Percentiles rank a stretch among this genome's conserved stretches.
Conservation (phyloP, 1,140 invertebrate genomes). For the Drosophila varians region DNA sequence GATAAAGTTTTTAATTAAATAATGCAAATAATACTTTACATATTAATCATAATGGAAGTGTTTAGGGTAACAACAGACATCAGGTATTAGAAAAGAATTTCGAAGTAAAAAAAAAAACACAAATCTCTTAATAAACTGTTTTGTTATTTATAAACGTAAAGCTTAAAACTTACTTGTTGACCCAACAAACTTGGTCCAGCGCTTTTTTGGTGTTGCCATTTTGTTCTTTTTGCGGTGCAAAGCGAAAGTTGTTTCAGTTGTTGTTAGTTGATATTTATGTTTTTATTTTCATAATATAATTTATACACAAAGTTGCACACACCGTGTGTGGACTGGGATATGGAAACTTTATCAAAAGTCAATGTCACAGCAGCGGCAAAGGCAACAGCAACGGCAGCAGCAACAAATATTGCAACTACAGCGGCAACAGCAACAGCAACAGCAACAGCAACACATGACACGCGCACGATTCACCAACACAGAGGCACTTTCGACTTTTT, state of each 20-base stretch:
- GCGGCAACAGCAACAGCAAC: conserved; percentile 14
- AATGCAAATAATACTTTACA: background rate
- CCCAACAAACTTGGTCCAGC: conserved; percentile 36
- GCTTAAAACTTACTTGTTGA: conserved; percentile 59
- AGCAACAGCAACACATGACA: conserved; percentile 39
- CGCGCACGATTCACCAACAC: conserved; percentile 72
- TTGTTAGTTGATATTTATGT: conserved; percentile 36
- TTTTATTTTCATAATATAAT: conserved; percentile 36
- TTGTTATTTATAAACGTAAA: background rate
- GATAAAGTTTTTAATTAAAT: background rate
- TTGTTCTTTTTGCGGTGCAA: conserved; percentile 11
- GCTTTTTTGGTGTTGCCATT: background rate
- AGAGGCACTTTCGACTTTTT: conserved; percentile 66
- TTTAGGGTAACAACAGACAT: too few species aligned
- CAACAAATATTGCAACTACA: conserved; percentile 13
- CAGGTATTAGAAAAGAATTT: too few species aligned
- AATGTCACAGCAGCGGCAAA: conserved; percentile 35
- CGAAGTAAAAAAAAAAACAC: background rate
- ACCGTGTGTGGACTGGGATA: background rate
- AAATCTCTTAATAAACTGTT: background rate
- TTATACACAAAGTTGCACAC: conserved; percentile 40
- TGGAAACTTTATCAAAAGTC: conserved; percentile 15
- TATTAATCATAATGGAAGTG: too few species aligned
- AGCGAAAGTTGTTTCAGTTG: conserved; percentile 46
- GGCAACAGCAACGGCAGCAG: conserved; percentile 10